Evolutionary conservation across 2,888 invertebrate species (phyloP).

Genomic region (Aspidiotus rigidus): DNA sequence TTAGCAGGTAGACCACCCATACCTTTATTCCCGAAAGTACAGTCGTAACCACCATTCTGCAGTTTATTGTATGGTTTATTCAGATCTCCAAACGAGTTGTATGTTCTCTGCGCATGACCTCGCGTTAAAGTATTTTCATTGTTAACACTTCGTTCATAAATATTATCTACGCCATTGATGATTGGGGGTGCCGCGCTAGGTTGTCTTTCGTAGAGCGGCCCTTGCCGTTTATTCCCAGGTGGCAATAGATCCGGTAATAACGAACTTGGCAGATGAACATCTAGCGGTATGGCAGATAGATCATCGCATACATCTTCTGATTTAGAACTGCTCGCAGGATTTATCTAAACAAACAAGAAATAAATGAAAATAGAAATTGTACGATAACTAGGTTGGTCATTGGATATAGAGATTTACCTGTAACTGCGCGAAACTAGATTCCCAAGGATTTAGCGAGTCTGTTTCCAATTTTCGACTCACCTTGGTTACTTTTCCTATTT

Average conservation of each 20-base stretch:
- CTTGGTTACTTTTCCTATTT: neutral
- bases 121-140: neutral
- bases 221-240: slow-evolving; percentile 11
- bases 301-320: slow-evolving; percentile 8
- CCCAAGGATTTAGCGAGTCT: neutral
- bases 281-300: slow-evolving; percentile 5
- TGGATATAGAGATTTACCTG: too few species aligned
- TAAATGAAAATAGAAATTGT: too few species aligned
- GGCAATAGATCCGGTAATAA: slow-evolving; percentile 17
- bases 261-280: slow-evolving; percentile 17
- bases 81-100: neutral
- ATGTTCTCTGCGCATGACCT: too few species aligned
- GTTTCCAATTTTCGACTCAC: slow-evolving; percentile 5
- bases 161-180: neutral
- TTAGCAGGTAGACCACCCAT: neutral
- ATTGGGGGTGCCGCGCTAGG: slow-evolving; percentile 1
- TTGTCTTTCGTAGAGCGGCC: slow-evolving; percentile 19
- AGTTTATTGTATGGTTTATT: neutral
- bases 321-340: too few species aligned
- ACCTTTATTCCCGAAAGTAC: neutral
- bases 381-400: too few species aligned
- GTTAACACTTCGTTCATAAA: neutral
- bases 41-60: neutral
- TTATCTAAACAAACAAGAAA: too few species aligned
- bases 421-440: too few species aligned